These are phyloP conservation scores for Trachelipus rathkii DNA, from an alignment of 1,140 invertebrate species.

Conservation along the genomic window DNA sequence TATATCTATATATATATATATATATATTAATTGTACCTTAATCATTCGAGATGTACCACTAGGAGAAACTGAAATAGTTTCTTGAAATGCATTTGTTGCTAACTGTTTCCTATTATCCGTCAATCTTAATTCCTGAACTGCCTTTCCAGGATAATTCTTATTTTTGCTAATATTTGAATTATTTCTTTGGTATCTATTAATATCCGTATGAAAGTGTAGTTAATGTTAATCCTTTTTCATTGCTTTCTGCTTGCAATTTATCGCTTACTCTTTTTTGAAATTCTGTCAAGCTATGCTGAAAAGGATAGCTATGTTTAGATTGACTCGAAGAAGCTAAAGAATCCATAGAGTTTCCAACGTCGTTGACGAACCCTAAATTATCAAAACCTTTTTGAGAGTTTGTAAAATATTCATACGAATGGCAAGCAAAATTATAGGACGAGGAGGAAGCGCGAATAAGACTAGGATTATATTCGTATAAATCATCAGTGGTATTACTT, in stretches of 20 bases:
- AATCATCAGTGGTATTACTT: neutral
- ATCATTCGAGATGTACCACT: no score
- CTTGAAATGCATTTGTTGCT: no score
- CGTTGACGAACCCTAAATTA: conserved; percentile 33
- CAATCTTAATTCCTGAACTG: neutral
- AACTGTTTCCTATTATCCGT: neutral
- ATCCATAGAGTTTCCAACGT: conserved; percentile 19
- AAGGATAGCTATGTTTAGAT: neutral
- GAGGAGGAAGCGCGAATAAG: neutral
- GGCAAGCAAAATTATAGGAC: conserved; percentile 9
- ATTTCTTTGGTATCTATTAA: conserved; percentile 7
- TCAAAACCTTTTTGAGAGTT: conserved; percentile 22
- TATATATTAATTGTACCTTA: no score
- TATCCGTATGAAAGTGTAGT: neutral
- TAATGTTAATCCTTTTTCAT: neutral
- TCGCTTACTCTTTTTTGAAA: conserved; percentile 32
- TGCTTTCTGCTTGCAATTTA: conserved; percentile 19
- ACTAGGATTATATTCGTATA: conserved; percentile 8
- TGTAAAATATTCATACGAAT: conserved; percentile 12
- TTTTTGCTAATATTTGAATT: neutral
- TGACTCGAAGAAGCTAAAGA: neutral
- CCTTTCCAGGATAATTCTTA: neutral
- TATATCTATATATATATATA: no score
- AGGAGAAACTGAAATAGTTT: no score
- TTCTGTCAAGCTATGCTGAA: conserved; percentile 23